Percentiles rank a stretch among this genome's conserved stretches.
These are phyloP conservation scores for Heliconius erato DNA, from an alignment of 2,888 invertebrate genomes.

Conservation along the genomic window DNA sequence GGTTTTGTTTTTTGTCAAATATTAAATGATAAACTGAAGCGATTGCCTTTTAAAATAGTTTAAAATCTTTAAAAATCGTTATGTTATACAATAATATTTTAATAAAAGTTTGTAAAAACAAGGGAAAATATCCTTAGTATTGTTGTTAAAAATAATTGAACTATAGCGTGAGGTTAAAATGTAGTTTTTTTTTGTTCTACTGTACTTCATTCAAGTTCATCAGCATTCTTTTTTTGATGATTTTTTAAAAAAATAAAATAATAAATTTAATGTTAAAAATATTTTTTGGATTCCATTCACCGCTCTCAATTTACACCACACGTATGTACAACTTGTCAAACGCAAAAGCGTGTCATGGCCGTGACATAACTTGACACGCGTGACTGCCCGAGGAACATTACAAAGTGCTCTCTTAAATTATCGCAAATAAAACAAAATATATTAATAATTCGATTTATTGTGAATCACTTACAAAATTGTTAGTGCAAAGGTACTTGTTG, in stretches of 20 bases:
- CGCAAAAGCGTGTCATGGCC: constrained; percentile 73
- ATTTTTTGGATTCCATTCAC: neutral
- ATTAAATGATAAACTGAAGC: constrained; percentile 2
- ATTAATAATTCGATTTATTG: constrained; percentile 28
- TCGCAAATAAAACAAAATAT: constrained; percentile 16
- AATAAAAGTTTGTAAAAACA: too few species aligned
- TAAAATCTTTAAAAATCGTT: too few species aligned
- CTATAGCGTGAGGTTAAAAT: too few species aligned
- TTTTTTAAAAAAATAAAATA: too few species aligned
- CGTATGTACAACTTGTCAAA: constrained; percentile 40
- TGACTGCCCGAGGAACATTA: constrained; percentile 56
- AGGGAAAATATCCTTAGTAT: too few species aligned
- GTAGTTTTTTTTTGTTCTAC: too few species aligned
- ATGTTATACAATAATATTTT: too few species aligned
- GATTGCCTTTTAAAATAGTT: neutral
- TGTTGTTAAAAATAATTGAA: too few species aligned
- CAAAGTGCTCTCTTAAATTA: neutral
- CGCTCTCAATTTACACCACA: constrained; percentile 18
- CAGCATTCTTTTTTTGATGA: too few species aligned
- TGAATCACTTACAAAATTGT: constrained; percentile 27
- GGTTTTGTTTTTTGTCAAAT: neutral
- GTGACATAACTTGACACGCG: constrained; percentile 65
- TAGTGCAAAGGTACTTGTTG: neutral
- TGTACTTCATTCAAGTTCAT: too few species aligned
- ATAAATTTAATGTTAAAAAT: too few species aligned